Evolutionary conservation across 2,113 vertebrate species (phyloP), one percentile per base, ranked within the genome.

Genomic region (Lamprologus sp.): DNA sequence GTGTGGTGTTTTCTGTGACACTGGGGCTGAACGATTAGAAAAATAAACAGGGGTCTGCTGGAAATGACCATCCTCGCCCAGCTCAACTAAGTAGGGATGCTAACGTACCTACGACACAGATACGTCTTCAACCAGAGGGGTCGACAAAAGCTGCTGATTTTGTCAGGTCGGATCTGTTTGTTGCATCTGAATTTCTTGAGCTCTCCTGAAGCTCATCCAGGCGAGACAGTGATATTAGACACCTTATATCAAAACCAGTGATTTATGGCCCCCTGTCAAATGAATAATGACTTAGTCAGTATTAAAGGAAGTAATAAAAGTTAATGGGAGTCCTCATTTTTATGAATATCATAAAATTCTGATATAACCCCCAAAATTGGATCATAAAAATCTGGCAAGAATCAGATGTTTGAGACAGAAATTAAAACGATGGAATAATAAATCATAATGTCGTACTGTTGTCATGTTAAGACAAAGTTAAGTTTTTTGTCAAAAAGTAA

Each of bases 181-280:
- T 21, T 23, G 3, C 63, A 21, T 5, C 19, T 37, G 33, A 68
- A 37, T 37, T 68, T 68, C 60, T 37, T 68, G 1, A 65, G 60
- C 0, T 8, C 10, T 37, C 13, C 9, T 68, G 7, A 9, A 40
- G 35, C 33, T 68, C 35, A 68, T 68, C 63, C 63, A 68, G 35
- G 11, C 1, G 2, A 35, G 6, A 0, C 9, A 0, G 31, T 65
- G 60, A 65, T 37, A 35, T 37, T 0, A n/a, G 0, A 35, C 31
- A 0, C 0, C 58, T 19, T 19, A 35, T 19, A 1, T 63, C 28
- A 3, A 35, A 63, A 11, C 31, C 6, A 63, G 58, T n/a, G 17
- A 65, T 35, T 0, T 65, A 65, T 65, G 58, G 17, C 4, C 0
- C 55, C 3, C 55, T 15, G 55, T 58, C 55, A 58, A 58, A 31